Evolutionary conservation across 2,888 invertebrate genomes (phyloP).

Genomic region (Polydrusus pterygomalis): DNA sequence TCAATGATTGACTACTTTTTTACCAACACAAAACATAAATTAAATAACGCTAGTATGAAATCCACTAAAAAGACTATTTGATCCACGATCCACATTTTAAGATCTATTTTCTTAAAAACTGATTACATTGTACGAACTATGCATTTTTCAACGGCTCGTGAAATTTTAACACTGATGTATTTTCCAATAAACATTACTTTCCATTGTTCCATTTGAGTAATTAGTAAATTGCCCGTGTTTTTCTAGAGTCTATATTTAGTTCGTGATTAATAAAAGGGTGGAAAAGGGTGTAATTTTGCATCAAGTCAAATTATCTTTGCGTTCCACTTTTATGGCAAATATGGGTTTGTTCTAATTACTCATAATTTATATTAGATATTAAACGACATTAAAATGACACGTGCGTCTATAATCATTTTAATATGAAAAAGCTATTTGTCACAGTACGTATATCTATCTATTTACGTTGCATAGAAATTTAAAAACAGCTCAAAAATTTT

Average conservation of each 20-base stretch:
- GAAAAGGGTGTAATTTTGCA: slow-evolving; percentile 67
- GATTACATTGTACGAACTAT: too few species aligned
- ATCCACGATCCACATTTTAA: slow-evolving; percentile 10
- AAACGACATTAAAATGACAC: too few species aligned
- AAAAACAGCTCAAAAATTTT: too few species aligned
- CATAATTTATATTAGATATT: not conserved
- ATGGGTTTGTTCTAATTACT: slow-evolving; percentile 17
- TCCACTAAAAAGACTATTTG: not conserved
- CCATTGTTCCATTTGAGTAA: slow-evolving; percentile 23
- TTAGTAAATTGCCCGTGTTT: slow-evolving; percentile 35
- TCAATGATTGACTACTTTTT: not conserved
- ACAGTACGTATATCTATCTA: too few species aligned
- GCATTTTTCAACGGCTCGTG: not conserved
- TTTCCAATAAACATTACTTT: slow-evolving; percentile 4
- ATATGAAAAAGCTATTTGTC: too few species aligned
- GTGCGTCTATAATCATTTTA: too few species aligned
- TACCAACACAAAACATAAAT: not conserved
- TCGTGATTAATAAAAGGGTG: slow-evolving; percentile 29
- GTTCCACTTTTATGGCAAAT: slow-evolving; percentile 6
- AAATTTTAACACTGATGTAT: not conserved
- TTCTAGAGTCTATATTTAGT: slow-evolving; percentile 37
- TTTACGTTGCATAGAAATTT: too few species aligned
- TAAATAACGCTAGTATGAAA: not conserved
- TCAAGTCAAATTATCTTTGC: not conserved
- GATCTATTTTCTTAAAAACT: not conserved